A percentile compares a stretch with the other conserved stretches of the same genome.
These are phyloP conservation scores for Caenorhabditis sinica DNA, from an alignment of 2,888 invertebrate genomes.

Conservation along the genomic window DNA sequence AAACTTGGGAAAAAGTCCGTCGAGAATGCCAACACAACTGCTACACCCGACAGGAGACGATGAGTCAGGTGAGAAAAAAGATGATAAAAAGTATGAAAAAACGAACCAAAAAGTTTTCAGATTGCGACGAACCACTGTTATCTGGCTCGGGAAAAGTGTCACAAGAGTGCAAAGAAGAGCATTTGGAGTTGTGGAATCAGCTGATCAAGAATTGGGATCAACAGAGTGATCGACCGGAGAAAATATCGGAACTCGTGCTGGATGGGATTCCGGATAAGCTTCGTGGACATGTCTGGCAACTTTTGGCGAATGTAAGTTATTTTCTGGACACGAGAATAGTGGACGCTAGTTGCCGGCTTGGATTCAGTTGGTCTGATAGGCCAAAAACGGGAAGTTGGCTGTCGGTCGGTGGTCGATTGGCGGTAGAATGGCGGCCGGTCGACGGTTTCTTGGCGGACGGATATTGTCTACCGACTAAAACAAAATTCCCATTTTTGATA, in stretches of 20 bases:
- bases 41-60: slow-evolving; percentile 83
- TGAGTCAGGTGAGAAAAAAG: slow-evolving; percentile 78
- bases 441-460: too few relatives aligned
- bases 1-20: slow-evolving; percentile 72
- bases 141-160: slow-evolving; percentile 98
- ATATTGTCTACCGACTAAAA: too few relatives aligned
- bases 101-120: slow-evolving; percentile 69
- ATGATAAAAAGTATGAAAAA: not conserved
- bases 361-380: too few relatives aligned
- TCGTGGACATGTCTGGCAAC: slow-evolving; percentile 97
- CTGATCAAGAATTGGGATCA: slow-evolving; percentile 86
- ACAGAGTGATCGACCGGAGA: slow-evolving; percentile 87
- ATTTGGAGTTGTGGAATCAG: slow-evolving; percentile 94
- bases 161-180: slow-evolving; percentile 95
- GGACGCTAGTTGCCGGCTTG: too few relatives aligned
- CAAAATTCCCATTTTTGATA: too few relatives aligned
- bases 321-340: too few relatives aligned
- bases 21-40: slow-evolving; percentile 83
- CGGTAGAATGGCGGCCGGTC: too few relatives aligned
- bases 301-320: slow-evolving; percentile 89
- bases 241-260: slow-evolving; percentile 90
- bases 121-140: slow-evolving; percentile 91
- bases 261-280: slow-evolving; percentile 95
- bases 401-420: too few relatives aligned
- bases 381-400: too few relatives aligned